Evolutionary conservation across 2,888 invertebrate species (phyloP), one percentile per base, ranked within the genome.

Genomic region (Smittia aterrima): DNA sequence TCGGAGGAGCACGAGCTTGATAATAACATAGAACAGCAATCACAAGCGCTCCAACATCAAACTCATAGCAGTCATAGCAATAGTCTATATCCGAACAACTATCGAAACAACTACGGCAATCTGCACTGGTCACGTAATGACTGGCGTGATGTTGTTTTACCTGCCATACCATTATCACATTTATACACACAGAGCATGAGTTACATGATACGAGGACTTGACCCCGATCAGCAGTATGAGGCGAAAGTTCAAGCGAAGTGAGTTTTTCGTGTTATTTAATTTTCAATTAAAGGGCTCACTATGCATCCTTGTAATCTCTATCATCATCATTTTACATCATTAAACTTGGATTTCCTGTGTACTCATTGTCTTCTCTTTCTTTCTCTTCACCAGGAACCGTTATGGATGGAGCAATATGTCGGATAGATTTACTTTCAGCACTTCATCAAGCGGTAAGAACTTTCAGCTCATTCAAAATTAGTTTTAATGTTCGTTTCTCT

Each of bases 391-490:
- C 79, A 83, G 83, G 79, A 90, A 89, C 81, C 86, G 87, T 77
- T 89, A 86, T 79, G 89, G 89, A 75, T 89, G 88, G 89, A 87
- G 88, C 80, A 86, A 87, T 74, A 83, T 86, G 78, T 87, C 88
- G 24, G 87, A 87, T 74, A 85, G 86, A 72, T 88, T 89, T 80
- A 84, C 85, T 75, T 89, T 89, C 80, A 85, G 86, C 78, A 88
- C 89, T 76, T 86, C 87, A 77, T 87, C 86, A 77, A 85, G 86
- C 82, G 88, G 88, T 88, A 38, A 38, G 38, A 38, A 38, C 9
- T 38, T 38, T 38, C 9, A 38, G 9, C 9, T 38, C 9, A 38
- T 4, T 7, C 38, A 7, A 38, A 38, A 38, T 38, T 38, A n/a
- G n/a, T n/a, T n/a, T n/a, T n/a, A n/a, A n/a, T n/a, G n/a, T n/a